phyloP scores from a whole-genome alignment of 2,113 vertebrate genomes.

The Tragulus kanchil region DNA sequence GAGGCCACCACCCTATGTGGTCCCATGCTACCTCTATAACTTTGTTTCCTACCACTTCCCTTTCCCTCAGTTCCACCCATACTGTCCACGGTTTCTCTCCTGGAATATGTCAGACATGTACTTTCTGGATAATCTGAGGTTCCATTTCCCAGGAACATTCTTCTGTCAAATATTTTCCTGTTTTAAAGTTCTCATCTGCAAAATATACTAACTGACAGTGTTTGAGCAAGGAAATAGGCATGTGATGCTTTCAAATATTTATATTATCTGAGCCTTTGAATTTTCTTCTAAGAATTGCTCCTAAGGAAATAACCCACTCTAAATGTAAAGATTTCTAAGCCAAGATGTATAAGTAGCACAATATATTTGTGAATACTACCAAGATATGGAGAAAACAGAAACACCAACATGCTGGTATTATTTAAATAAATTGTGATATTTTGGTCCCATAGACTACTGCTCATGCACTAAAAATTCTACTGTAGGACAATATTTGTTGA shows the following conservation, averaged over 20 bases:
- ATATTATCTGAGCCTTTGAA: not conserved
- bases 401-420: not conserved
- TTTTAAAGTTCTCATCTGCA: not conserved
- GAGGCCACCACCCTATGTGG: not conserved
- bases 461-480: not conserved
- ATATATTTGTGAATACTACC: not conserved
- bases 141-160: not conserved
- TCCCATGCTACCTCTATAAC: not conserved
- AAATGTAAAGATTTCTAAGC: not conserved
- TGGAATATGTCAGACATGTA: not conserved
- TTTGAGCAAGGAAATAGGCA: not conserved
- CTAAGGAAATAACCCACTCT: not conserved
- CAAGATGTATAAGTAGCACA: not conserved
- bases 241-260: not conserved
- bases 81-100: not conserved
- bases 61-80: not conserved
- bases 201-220: not conserved
- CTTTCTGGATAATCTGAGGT: not conserved
- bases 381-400: slow-evolving; percentile 18
- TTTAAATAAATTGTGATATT: not conserved
- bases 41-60: not conserved
- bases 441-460: not conserved
- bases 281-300: not conserved
- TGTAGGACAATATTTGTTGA: not conserved
- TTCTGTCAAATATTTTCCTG: not conserved